Percentiles rank a stretch among this genome's conserved stretches.
These are phyloP conservation scores for Antheraea pernyi DNA, from an alignment of 1,140 invertebrate species.

Conservation along the genomic window DNA sequence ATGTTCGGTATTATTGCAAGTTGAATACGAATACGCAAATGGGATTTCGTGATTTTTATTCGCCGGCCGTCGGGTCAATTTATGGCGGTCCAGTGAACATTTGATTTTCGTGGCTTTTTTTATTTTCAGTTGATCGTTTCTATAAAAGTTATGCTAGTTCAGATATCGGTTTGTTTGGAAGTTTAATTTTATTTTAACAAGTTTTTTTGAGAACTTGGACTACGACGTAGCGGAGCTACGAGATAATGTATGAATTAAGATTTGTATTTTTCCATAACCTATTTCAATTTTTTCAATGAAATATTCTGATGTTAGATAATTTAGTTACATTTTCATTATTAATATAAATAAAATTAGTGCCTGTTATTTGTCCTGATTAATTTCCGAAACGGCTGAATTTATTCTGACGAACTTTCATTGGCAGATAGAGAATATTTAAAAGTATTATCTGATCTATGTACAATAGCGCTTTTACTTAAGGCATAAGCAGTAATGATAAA, in stretches of 20 bases:
- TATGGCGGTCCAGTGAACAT: slow-evolving; percentile 12
- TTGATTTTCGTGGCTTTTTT: slow-evolving; percentile 9
- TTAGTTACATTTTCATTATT: too few relatives aligned
- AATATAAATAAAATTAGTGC: too few relatives aligned
- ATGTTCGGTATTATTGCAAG: slow-evolving; percentile 25
- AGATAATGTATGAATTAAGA: background rate
- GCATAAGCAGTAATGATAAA: too few relatives aligned
- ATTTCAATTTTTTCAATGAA: too few relatives aligned
- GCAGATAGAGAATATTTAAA: too few relatives aligned
- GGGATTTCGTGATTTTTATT: slow-evolving; percentile 23
- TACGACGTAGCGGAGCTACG: slow-evolving; percentile 23
- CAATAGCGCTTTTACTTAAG: too few relatives aligned
- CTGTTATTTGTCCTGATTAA: too few relatives aligned
- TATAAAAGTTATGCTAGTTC: background rate
- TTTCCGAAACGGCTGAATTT: too few relatives aligned
- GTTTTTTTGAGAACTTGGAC: background rate
- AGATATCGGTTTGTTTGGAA: background rate
- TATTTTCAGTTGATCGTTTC: slow-evolving; percentile 14
- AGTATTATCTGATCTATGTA: too few relatives aligned
- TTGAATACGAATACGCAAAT: slow-evolving; percentile 25
- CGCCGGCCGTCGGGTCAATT: slow-evolving; percentile 10
- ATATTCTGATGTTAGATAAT: too few relatives aligned
- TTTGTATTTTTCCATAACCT: too few relatives aligned
- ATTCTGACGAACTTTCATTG: too few relatives aligned
- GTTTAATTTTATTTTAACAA: background rate